A percentile compares a stretch with the other conserved stretches of the same genome.
These are phyloP conservation scores for Periphyllus acericola DNA, from an alignment of 2,888 invertebrate genomes.

Conservation along the genomic window DNA sequence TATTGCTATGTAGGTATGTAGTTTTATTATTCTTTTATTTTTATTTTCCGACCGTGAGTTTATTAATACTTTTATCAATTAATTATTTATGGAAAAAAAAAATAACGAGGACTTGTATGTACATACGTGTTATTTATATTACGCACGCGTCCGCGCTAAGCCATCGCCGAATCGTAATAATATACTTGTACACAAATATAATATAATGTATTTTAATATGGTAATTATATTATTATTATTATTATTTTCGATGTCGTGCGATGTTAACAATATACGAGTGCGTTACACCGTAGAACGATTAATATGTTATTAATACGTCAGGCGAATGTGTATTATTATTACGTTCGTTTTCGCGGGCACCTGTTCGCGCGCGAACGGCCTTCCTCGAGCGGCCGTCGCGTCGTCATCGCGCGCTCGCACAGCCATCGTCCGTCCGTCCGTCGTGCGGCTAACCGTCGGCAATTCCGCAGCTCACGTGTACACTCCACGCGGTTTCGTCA, in stretches of 20 bases:
- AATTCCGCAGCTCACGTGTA: background rate
- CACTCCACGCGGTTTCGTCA: background rate
- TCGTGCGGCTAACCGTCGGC: background rate
- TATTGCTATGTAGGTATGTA: background rate
- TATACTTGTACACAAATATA: too few relatives aligned
- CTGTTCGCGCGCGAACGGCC: background rate
- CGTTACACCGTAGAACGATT: background rate
- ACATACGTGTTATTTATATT: background rate
- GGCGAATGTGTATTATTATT: background rate
- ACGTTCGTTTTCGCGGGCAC: slow-evolving; percentile 1
- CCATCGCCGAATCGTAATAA: too few relatives aligned
- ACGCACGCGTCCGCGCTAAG: background rate
- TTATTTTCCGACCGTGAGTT: background rate
- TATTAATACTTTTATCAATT: background rate
- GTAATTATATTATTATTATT: background rate
- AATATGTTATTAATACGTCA: background rate
- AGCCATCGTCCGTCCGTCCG: background rate
- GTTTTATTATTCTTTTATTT: background rate
- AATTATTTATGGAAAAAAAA: background rate
- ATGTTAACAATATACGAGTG: background rate
- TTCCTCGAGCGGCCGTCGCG: background rate
- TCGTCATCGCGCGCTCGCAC: background rate
- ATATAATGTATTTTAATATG: background rate
- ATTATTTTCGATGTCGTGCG: background rate
- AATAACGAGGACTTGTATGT: background rate